A percentile compares a stretch with the other conserved stretches of the same genome.
phyloP scores from a whole-genome alignment of 2,797 vertebrate genomes.

The Tenualosa thibaudeaui region DNA sequence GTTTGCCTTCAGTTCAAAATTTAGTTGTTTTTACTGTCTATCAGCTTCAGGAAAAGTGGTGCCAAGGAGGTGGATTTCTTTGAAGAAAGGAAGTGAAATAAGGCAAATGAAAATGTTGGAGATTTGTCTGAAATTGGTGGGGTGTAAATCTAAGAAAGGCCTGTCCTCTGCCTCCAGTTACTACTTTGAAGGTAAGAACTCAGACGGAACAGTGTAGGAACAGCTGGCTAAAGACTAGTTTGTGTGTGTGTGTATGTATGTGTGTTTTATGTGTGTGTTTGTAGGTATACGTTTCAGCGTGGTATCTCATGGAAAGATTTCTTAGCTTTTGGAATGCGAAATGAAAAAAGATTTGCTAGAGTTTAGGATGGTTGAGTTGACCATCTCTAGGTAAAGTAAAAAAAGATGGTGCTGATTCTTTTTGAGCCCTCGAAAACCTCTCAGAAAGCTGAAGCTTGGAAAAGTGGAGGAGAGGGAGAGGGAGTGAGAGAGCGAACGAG shows the following conservation, averaged over 20 bases:
- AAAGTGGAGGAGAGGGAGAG: conserved; percentile 69
- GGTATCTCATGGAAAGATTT: not conserved
- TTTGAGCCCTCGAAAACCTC: conserved; percentile 59
- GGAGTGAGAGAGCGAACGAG: not conserved
- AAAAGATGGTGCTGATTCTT: conserved; percentile 31
- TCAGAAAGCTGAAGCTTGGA: conserved; percentile 62
- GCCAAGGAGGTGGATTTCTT: conserved; percentile 43
- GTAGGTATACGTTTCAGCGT: not conserved
- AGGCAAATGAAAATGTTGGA: conserved; percentile 98
- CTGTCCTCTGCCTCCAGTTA: conserved; percentile 97
- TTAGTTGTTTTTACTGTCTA: not conserved
- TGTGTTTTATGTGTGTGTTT: conserved; percentile 12
- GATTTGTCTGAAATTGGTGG: conserved; percentile 99
- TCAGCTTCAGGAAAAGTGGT: conserved; percentile 49
- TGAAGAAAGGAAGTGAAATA: conserved; percentile 59
- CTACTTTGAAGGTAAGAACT: conserved; percentile 93
- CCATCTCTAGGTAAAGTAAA: not conserved
- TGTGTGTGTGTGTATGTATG: conserved; percentile 26
- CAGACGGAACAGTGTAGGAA: conserved; percentile 8
- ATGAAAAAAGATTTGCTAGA: not conserved
- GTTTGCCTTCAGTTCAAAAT: conserved; percentile 6
- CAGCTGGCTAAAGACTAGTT: conserved; percentile 22
- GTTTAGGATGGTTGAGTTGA: not conserved
- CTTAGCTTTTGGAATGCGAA: too few relatives aligned
- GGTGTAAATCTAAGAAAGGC: conserved; percentile 98